These are phyloP conservation scores for Harpalus rufipes DNA, from an alignment of 2,888 invertebrate species.

Conservation along the genomic window DNA sequence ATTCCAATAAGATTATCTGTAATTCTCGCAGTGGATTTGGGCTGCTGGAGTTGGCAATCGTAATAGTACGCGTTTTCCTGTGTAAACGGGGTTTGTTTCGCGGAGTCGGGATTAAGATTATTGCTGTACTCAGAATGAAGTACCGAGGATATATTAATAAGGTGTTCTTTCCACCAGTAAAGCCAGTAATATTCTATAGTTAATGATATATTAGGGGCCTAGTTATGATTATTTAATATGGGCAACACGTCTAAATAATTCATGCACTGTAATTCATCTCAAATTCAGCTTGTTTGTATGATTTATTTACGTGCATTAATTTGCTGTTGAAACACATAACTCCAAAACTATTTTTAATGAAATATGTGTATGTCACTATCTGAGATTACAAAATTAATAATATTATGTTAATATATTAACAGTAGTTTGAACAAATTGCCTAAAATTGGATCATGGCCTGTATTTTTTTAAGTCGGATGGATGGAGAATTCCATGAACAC, in stretches of 20 bases:
- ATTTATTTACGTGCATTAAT: conserved; percentile 10
- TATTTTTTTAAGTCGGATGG: too few species aligned
- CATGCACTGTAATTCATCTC: conserved; percentile 13
- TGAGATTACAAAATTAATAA: too few species aligned
- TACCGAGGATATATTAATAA: conserved; percentile 36
- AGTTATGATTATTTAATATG: conserved; percentile 22
- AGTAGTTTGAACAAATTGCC: too few species aligned
- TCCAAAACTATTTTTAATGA: too few species aligned
- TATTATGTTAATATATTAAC: too few species aligned
- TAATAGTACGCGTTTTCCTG: conserved; percentile 14
- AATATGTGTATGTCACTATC: too few species aligned
- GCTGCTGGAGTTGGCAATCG: conserved; percentile 22
- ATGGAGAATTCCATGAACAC: too few species aligned
- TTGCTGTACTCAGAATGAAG: conserved; percentile 10
- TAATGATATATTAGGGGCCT: conserved; percentile 42
- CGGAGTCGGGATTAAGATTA: conserved; percentile 20
- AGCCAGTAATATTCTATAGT: not conserved
- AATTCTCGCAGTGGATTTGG: conserved; percentile 47
- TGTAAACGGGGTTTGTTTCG: conserved; percentile 28
- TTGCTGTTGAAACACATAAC: not conserved
- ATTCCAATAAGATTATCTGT: conserved; percentile 54
- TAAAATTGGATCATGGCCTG: too few species aligned
- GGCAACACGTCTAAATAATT: conserved; percentile 11
- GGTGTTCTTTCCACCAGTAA: conserved; percentile 23
- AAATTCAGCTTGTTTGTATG: not conserved